phyloP scores from a whole-genome alignment of 1,140 invertebrate genomes.

The Chrysomallon squamiferum region DNA sequence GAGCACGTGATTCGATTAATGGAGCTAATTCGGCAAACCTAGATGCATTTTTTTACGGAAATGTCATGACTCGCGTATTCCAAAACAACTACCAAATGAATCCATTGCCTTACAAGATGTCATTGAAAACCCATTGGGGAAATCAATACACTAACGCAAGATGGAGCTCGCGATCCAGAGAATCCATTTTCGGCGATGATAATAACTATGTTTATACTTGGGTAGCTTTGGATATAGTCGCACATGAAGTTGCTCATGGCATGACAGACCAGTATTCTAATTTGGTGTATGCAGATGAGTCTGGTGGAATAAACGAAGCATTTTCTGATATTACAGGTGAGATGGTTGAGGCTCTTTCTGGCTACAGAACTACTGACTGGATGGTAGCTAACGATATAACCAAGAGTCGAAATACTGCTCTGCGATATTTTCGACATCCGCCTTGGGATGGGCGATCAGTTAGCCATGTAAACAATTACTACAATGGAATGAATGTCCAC shows the following conservation, averaged over 20 bases:
- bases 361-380: too few relatives aligned
- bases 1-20: slow-evolving; percentile 29
- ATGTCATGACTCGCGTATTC: slow-evolving; percentile 34
- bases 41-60: slow-evolving; percentile 38
- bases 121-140: slow-evolving; percentile 35
- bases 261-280: slow-evolving; percentile 38
- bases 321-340: too few relatives aligned
- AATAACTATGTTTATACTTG: slow-evolving; percentile 25
- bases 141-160: slow-evolving; percentile 19
- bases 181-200: slow-evolving; percentile 29
- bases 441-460: too few relatives aligned
- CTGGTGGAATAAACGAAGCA: too few relatives aligned
- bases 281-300: too few relatives aligned
- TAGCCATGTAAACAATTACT: too few relatives aligned
- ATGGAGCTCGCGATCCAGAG: slow-evolving; percentile 31
- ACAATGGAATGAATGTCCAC: too few relatives aligned
- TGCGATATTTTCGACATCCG: too few relatives aligned
- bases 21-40: slow-evolving; percentile 37
- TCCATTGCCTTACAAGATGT: slow-evolving; percentile 20
- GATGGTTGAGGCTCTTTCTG: too few relatives aligned
- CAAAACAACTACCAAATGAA: slow-evolving; percentile 25
- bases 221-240: slow-evolving; percentile 26
- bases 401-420: too few relatives aligned
- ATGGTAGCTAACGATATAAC: too few relatives aligned
- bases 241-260: slow-evolving; percentile 40